Evolutionary conservation across 2,113 vertebrate genomes (phyloP).

Genomic region (Sceloporus tristichus): DNA sequence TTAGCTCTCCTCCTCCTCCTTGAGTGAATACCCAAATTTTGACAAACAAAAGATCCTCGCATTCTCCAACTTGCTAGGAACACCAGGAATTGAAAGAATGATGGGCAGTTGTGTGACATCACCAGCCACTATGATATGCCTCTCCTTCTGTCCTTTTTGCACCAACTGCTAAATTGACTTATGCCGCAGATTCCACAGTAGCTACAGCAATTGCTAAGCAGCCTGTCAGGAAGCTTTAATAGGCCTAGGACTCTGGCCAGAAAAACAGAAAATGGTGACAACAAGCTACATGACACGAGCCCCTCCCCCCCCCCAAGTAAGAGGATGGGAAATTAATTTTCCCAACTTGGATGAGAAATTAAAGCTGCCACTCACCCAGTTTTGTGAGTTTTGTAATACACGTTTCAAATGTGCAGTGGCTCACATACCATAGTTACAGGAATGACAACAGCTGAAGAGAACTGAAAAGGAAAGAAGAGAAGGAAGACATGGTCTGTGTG

Average conservation of each 20-base stretch:
- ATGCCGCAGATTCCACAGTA: background rate
- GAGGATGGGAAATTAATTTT: no score
- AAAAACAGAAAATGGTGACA: background rate
- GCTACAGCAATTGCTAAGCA: background rate
- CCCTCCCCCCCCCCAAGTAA: background rate
- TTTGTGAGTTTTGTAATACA: constrained; percentile 2
- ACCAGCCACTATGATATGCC: no score
- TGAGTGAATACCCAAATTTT: background rate
- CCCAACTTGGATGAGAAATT: background rate
- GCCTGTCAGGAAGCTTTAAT: background rate
- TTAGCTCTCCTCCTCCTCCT: background rate
- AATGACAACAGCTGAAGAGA: background rate
- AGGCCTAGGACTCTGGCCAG: background rate
- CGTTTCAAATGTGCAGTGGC: background rate
- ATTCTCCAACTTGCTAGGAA: background rate
- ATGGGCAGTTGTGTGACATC: background rate
- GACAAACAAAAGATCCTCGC: background rate
- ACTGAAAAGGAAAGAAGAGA: background rate
- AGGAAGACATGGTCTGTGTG: background rate
- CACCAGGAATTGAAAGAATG: background rate
- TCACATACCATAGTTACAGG: background rate
- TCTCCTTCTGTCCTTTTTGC: background rate
- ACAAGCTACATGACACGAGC: no score
- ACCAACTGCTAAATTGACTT: constrained; percentile 7
- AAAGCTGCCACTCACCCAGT: background rate